Evolutionary conservation across 1,140 invertebrate genomes (phyloP).

Genomic region (Cherax destructor): DNA sequence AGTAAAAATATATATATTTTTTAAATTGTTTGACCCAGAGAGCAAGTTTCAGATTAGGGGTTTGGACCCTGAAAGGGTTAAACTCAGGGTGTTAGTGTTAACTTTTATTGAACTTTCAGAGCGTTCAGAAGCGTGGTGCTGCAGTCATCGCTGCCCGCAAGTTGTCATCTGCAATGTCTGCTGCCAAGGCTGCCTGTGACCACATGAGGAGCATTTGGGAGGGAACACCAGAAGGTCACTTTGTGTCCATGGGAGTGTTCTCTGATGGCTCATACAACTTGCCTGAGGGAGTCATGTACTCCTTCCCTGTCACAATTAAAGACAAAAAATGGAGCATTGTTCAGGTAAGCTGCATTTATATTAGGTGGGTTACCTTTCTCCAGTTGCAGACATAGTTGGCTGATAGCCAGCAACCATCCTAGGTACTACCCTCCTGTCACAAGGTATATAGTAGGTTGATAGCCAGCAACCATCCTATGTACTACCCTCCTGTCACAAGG

Average conservation of each 20-base stretch:
- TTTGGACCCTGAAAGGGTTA: no score
- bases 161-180: constrained; percentile 98
- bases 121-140: constrained; percentile 97
- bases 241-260: constrained; percentile 99
- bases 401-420: no score
- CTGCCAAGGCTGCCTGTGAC: constrained; percentile 98
- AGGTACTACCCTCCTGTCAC: no score
- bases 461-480: no score
- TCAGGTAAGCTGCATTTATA: constrained; percentile 74
- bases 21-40: no score
- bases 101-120: constrained; percentile 74
- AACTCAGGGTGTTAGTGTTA: no score
- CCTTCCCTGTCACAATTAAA: constrained; percentile 92
- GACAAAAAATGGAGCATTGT: constrained; percentile 93
- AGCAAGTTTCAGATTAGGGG: no score
- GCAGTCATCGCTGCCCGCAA: constrained; percentile 98
- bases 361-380: neutral
- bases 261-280: constrained; percentile 95
- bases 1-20: no score
- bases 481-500: no score
- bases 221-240: constrained; percentile 84
- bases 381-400: no score
- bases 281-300: constrained; percentile 93
- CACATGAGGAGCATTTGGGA: constrained; percentile 98
- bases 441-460: no score